Evolutionary conservation across 64 coral and sea anemone species (phyloP).

Genomic region (Trachythela sp.): DNA sequence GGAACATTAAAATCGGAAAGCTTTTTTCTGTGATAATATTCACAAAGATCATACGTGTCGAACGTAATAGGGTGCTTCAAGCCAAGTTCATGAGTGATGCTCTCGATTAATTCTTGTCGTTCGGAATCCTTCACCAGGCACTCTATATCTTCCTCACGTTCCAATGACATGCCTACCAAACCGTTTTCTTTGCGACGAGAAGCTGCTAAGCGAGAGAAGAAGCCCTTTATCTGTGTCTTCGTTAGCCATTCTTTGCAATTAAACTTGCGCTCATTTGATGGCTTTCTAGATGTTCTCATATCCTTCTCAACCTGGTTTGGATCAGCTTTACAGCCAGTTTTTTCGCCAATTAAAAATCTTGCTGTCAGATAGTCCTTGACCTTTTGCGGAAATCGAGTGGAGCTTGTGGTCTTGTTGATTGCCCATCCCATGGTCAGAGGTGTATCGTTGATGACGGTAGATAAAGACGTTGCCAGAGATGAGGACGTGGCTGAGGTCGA

Average conservation of each 20-base stretch:
- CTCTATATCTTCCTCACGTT: neutral
- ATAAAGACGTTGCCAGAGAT: neutral
- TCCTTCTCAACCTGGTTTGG: slow-evolving; percentile 48
- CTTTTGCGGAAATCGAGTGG: slow-evolving; percentile 46
- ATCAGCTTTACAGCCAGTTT: slow-evolving; percentile 44
- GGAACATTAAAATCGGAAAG: slow-evolving; percentile 32
- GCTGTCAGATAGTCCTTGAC: slow-evolving; percentile 51
- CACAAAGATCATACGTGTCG: slow-evolving; percentile 14
- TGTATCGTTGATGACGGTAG: neutral
- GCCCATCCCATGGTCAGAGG: slow-evolving; percentile 42
- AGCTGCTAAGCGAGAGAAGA: slow-evolving; percentile 36
- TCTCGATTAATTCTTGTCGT: neutral
- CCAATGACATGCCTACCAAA: neutral
- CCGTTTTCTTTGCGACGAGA: slow-evolving; percentile 11
- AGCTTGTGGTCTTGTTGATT: slow-evolving; percentile 40
- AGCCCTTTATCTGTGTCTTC: slow-evolving; percentile 36
- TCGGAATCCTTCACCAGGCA: neutral
- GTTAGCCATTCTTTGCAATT: slow-evolving; percentile 35
- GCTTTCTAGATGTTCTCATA: slow-evolving; percentile 47
- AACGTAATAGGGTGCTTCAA: neutral
- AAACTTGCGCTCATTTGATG: slow-evolving; percentile 40
- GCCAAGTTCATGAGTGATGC: slow-evolving; percentile 9
- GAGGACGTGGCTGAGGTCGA: neutral
- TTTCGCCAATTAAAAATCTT: too few relatives aligned
- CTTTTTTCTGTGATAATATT: slow-evolving; percentile 16